Conservation (phyloP, 2,797 vertebrate species). For the Sebastes iracundus region DNA sequence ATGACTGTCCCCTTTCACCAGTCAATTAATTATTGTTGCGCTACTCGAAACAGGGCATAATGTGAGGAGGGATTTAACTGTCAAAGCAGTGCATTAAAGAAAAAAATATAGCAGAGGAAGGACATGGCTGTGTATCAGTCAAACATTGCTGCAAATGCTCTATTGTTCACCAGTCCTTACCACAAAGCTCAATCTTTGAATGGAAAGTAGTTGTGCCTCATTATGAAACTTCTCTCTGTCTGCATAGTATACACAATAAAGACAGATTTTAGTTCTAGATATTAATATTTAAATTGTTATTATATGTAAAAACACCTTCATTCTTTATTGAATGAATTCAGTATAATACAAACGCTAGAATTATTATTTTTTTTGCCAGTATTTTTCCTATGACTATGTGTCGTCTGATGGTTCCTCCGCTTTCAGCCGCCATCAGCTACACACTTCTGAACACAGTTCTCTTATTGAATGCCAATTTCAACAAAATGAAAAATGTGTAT, state of each 20-base stretch:
- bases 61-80: conserved; percentile 33
- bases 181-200: neutral
- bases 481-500: conserved; percentile 30
- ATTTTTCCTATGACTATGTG: neutral
- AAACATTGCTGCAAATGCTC: conserved; percentile 2
- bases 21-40: conserved; percentile 51
- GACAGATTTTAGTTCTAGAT: neutral
- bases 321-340: neutral
- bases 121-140: conserved; percentile 18
- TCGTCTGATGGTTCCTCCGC: neutral
- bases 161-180: neutral
- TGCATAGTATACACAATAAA: neutral
- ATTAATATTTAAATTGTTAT: neutral
- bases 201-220: neutral
- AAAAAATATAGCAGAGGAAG: conserved; percentile 17
- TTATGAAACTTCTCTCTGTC: neutral
- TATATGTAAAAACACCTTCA: neutral
- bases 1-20: conserved; percentile 55
- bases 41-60: conserved; percentile 21
- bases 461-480: conserved; percentile 42
- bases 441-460: conserved; percentile 12
- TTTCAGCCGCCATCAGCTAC: conserved; percentile 21
- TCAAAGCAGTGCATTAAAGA: conserved; percentile 15
- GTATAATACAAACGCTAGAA: neutral
- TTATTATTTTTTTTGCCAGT: neutral